Evolutionary conservation across 2,113 vertebrate genomes (phyloP).

Genomic region (Labeo rohita): DNA sequence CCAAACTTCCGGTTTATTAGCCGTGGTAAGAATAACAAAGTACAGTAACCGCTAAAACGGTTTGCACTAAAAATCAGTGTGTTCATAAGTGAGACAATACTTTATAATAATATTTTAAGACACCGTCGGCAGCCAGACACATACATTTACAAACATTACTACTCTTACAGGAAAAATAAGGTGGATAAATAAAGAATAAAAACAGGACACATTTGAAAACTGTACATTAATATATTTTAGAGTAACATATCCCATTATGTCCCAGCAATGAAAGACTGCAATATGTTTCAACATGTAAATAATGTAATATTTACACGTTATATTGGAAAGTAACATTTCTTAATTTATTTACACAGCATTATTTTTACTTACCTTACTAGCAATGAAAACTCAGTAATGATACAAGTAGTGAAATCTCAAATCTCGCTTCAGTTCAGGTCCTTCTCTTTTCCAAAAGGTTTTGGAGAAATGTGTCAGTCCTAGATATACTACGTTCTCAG

Average conservation of each 20-base stretch:
- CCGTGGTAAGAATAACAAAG: too few relatives aligned
- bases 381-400: background rate
- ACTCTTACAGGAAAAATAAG: too few relatives aligned
- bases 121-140: too few relatives aligned
- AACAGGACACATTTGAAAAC: background rate
- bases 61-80: too few relatives aligned
- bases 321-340: background rate
- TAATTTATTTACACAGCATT: background rate
- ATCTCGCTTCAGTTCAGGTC: background rate
- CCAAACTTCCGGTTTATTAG: too few relatives aligned
- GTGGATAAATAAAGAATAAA: background rate
- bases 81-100: too few relatives aligned
- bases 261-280: background rate
- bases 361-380: background rate
- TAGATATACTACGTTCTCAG: background rate
- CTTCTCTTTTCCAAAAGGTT: background rate
- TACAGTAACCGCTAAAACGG: too few relatives aligned
- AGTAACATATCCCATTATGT: background rate
- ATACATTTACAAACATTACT: too few relatives aligned
- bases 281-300: background rate
- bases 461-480: background rate
- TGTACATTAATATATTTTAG: background rate
- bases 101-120: too few relatives aligned
- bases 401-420: background rate
- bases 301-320: background rate